A percentile compares a stretch with the other conserved stretches of the same genome.
Conservation (phyloP, 2,797 vertebrate genomes). For the Xerus rutilus region DNA sequence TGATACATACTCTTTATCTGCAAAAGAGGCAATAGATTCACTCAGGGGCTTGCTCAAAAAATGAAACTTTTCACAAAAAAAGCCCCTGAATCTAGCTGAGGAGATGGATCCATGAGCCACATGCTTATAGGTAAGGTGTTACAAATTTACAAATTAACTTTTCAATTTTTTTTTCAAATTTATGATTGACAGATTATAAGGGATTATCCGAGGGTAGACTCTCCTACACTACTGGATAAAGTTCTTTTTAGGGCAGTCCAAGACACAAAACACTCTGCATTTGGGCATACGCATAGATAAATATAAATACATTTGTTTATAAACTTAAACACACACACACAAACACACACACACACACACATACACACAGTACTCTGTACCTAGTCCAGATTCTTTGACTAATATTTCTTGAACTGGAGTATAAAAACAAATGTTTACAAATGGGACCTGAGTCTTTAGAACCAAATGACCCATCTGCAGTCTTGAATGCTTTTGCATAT, state of each 20-base stretch:
- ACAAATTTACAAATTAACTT: not conserved
- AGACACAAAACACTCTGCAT: not conserved
- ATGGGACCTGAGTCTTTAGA: not conserved
- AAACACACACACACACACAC: too few species aligned
- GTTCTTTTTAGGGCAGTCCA: not conserved
- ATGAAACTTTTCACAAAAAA: not conserved
- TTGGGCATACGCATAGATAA: not conserved
- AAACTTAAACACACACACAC: too few species aligned
- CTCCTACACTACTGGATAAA: not conserved
- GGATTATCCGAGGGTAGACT: not conserved
- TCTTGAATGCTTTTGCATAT: not conserved
- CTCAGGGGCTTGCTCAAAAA: not conserved
- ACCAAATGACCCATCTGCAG: not conserved
- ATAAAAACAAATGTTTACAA: slow-evolving; percentile 28
- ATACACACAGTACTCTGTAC: not conserved
- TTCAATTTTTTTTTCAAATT: not conserved
- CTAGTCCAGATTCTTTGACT: not conserved
- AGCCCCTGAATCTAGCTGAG: not conserved
- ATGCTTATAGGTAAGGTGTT: not conserved
- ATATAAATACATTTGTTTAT: too few species aligned
- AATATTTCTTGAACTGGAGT: not conserved
- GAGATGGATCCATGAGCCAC: not conserved
- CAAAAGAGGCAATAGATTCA: not conserved
- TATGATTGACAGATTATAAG: not conserved
- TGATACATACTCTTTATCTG: not conserved